These are phyloP conservation scores for Apis dorsata DNA, from an alignment of 1,140 invertebrate species.

Conservation along the genomic window DNA sequence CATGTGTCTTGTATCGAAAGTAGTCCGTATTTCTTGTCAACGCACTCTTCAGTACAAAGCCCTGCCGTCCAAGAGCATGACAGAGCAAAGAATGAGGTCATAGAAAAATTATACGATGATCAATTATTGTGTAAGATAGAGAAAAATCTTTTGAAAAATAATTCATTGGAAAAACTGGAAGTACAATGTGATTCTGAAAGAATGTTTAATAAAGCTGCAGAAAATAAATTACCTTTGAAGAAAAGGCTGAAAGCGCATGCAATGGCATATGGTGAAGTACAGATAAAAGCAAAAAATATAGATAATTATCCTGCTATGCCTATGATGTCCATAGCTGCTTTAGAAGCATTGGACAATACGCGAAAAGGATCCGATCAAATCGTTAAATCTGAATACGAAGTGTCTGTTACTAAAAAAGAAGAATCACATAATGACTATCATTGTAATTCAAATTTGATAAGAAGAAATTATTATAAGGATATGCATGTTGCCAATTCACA, in stretches of 20 bases:
- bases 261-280: conserved; percentile 55
- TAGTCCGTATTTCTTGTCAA: conserved; percentile 70
- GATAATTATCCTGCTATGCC: conserved; percentile 67
- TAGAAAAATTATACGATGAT: conserved; percentile 69
- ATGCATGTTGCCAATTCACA: conserved; percentile 42
- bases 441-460: conserved; percentile 52
- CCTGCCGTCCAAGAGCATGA: conserved; percentile 69
- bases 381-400: conserved; percentile 40
- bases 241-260: conserved; percentile 74
- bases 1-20: conserved; percentile 66
- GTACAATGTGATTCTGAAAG: conserved; percentile 55
- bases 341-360: conserved; percentile 42
- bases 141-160: conserved; percentile 56
- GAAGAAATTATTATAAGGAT: conserved; percentile 65
- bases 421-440: conserved; percentile 32
- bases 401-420: conserved; percentile 38
- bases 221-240: conserved; percentile 74
- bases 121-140: conserved; percentile 69
- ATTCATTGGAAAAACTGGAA: conserved; percentile 59
- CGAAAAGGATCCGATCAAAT: conserved; percentile 48
- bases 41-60: conserved; percentile 66
- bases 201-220: conserved; percentile 53
- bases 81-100: conserved; percentile 61
- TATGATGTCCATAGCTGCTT: conserved; percentile 71
- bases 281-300: conserved; percentile 58